A percentile compares a stretch with the other conserved stretches of the same genome.
phyloP scores from a whole-genome alignment of 2,888 invertebrate genomes.

The Drosophila phalerata region DNA sequence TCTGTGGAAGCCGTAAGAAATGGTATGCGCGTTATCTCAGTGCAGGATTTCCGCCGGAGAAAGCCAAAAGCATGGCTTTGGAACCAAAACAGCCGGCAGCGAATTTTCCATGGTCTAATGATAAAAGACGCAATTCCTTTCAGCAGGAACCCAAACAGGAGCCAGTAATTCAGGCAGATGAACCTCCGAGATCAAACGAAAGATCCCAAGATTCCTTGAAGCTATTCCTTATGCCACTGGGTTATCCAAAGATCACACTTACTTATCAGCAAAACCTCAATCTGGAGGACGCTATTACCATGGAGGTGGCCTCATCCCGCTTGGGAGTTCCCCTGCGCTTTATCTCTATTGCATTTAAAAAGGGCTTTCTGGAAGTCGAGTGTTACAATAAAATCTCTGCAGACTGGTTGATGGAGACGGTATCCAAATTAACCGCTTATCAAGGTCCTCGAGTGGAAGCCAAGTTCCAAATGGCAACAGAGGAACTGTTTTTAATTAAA shows the following conservation, averaged over 20 bases:
- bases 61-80: neutral
- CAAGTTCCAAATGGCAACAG: neutral
- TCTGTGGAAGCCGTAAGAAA: neutral
- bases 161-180: too few species aligned
- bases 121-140: too few species aligned
- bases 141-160: too few species aligned
- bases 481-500: neutral
- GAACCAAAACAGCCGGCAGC: neutral
- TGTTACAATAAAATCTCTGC: constrained; percentile 30
- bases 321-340: constrained; percentile 32
- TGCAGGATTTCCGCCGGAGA: neutral
- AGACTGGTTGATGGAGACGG: constrained; percentile 30
- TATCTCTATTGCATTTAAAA: neutral
- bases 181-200: too few species aligned
- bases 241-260: constrained; percentile 21
- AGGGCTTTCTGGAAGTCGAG: constrained; percentile 18
- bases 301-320: constrained; percentile 22
- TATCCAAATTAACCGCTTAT: constrained; percentile 15
- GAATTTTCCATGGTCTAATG: neutral
- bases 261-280: constrained; percentile 19
- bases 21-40: neutral
- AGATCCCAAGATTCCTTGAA: neutral
- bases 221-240: constrained; percentile 23
- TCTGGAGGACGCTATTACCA: constrained; percentile 44
- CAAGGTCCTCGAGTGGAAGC: constrained; percentile 26